Conservation (phyloP, 2,797 vertebrate genomes). For the Tapera naevia region DNA sequence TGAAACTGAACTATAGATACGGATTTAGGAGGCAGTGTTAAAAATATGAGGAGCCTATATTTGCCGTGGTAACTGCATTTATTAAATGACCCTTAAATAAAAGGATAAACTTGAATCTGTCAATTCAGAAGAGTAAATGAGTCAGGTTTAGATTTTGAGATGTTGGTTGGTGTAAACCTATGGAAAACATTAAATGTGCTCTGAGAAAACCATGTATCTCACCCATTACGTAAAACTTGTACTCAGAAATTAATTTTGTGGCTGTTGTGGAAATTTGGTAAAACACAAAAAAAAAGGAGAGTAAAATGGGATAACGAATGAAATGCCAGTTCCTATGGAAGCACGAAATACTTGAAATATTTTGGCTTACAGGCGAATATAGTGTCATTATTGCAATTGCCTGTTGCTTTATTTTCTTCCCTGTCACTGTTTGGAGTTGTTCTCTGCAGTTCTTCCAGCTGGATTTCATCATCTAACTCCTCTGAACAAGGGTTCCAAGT, state of each 20-base stretch:
- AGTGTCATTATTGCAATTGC: neutral
- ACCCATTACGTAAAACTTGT: neutral
- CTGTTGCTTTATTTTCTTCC: neutral
- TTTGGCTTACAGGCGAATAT: rapidly evolving
- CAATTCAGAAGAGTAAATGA: neutral
- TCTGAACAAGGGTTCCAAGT: neutral
- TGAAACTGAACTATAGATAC: neutral
- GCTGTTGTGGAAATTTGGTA: neutral
- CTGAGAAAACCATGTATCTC: neutral
- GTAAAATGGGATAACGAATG: neutral
- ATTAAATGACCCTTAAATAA: conserved; percentile 25
- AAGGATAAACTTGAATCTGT: neutral
- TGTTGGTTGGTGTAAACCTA: neutral
- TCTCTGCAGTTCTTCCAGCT: neutral
- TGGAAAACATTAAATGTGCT: neutral
- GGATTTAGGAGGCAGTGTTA: neutral
- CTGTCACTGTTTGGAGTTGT: neutral
- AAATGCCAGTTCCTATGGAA: neutral
- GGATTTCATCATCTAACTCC: neutral
- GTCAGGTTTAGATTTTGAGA: neutral
- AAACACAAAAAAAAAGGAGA: neutral
- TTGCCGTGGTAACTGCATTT: neutral
- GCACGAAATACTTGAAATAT: neutral
- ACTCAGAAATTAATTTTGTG: neutral
- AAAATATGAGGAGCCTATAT: neutral